Base-by-base conservation (phyloP, 2,888 invertebrate species). In the Perizoma flavofasciatum region DNA sequence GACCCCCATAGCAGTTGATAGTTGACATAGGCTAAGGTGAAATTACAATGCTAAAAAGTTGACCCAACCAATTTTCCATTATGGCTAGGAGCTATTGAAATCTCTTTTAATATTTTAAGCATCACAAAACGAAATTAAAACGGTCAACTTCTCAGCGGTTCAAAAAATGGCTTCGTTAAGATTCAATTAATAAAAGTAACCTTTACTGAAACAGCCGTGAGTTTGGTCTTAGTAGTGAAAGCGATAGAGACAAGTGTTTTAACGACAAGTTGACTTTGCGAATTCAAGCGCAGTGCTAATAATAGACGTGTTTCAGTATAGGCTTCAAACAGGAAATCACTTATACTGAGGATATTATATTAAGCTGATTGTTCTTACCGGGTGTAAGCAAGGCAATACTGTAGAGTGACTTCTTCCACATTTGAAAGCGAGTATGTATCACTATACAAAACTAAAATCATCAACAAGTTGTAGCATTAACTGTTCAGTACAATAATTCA, bases 351-450 rank as follows among this genome's bases (percentile, higher is more conserved):
- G 89, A 88, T 88, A 89, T 89, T 88, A 89, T 81, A 91, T 88
- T 88, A 92, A 92, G 91, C 91, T 89, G 88, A 88, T 88, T 86
- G 84, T 89, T 92, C 91, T 92, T 92, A 92, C 91, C 91, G 80
- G 90, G 89, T 91, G 89, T 90, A 92, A 92, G 91, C 91, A 91
- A 91, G 89, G 87, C 90, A 90, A 85, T 90, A 90, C 90, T 90
- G 91, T 87, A 87, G 90, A 88, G 89, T 92, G 91, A 90, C 91
- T 88, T 90, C 91, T 90, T 92, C 91, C 90, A 90, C 89, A 89
- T 89, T 90, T 88, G 85, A 88, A 92, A 92, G 91, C 89, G 88
- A 90, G 86, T 83, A 90, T 88, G 85, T 90, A 85, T 90, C 91
- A 89, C 91, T 92, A 92, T 89, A 91, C 89, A 88, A 84, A 90